Evolutionary conservation across 2,113 vertebrate genomes (phyloP).

Genomic region (Psephotus haematonotus): DNA sequence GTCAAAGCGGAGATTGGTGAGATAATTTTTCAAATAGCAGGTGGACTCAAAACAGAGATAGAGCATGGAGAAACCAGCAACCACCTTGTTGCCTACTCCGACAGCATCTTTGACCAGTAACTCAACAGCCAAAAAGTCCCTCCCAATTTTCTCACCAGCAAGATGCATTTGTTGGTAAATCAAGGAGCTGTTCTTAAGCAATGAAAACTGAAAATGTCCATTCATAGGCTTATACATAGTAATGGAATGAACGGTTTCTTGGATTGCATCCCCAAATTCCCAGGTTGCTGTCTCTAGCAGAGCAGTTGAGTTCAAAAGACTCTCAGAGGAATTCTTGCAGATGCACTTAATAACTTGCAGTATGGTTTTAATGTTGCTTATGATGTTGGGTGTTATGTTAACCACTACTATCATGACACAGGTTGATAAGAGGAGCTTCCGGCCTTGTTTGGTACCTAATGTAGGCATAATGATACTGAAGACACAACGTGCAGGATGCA

Average conservation of each 20-base stretch:
- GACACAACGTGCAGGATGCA: slow-evolving; percentile 88
- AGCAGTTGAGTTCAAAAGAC: slow-evolving; percentile 82
- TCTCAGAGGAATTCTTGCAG: slow-evolving; percentile 82
- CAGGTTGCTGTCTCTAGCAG: slow-evolving; percentile 71
- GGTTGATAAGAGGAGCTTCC: slow-evolving; percentile 82
- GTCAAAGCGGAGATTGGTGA: slow-evolving; percentile 85
- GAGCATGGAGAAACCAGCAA: slow-evolving; percentile 78
- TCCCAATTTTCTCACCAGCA: slow-evolving; percentile 75
- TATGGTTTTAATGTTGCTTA: slow-evolving; percentile 76
- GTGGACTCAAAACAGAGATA: slow-evolving; percentile 78
- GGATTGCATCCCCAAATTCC: slow-evolving; percentile 69
- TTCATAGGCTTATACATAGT: slow-evolving; percentile 23
- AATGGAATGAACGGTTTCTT: background rate
- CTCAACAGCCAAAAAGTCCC: slow-evolving; percentile 77
- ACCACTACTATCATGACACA: slow-evolving; percentile 79
- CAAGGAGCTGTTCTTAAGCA: slow-evolving; percentile 71
- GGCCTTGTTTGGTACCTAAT: slow-evolving; percentile 85
- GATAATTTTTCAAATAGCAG: slow-evolving; percentile 84
- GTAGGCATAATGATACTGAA: slow-evolving; percentile 86
- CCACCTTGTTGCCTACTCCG: slow-evolving; percentile 70
- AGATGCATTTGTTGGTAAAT: slow-evolving; percentile 69
- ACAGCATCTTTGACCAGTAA: slow-evolving; percentile 52
- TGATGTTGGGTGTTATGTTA: slow-evolving; percentile 84
- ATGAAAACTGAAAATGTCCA: slow-evolving; percentile 61
- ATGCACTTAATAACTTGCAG: slow-evolving; percentile 83